phyloP scores from a whole-genome alignment of 64 coral and sea anemone genomes.

The Montipora foliosa region DNA sequence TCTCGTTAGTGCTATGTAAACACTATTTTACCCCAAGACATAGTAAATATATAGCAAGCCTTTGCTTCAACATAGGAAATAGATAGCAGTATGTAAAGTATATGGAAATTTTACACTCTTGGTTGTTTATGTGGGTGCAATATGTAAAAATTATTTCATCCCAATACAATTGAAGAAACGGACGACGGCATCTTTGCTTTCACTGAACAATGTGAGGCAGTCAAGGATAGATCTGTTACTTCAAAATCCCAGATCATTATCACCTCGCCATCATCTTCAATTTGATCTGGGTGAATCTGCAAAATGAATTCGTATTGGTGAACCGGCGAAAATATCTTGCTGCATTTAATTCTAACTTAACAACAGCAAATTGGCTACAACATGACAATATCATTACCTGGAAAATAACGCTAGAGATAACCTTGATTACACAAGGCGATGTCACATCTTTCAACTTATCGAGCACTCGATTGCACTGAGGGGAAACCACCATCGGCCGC shows the following conservation, averaged over 20 bases:
- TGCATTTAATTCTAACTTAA: background rate
- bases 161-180: too few relatives aligned
- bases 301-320: background rate
- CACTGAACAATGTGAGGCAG: too few relatives aligned
- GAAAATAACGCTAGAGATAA: conserved; percentile 16
- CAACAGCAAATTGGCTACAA: background rate
- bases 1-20: too few relatives aligned
- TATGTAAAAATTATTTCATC: too few relatives aligned
- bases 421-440: conserved; percentile 53
- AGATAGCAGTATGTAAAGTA: too few relatives aligned
- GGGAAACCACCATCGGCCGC: conserved; percentile 41
- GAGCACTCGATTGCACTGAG: conserved; percentile 28
- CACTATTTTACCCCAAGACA: too few relatives aligned
- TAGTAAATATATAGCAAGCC: too few relatives aligned
- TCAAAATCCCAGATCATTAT: conserved; percentile 56
- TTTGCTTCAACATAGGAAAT: too few relatives aligned
- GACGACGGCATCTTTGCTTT: too few relatives aligned
- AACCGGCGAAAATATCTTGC: conserved; percentile 2
- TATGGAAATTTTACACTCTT: too few relatives aligned
- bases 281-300: conserved; percentile 58
- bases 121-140: too few relatives aligned
- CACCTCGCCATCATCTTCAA: conserved; percentile 39
- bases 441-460: conserved; percentile 40
- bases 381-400: conserved; percentile 23
- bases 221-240: background rate